These are phyloP conservation scores for Gopherus flavomarginatus DNA, from an alignment of 2,113 vertebrate species.

Conservation along the genomic window DNA sequence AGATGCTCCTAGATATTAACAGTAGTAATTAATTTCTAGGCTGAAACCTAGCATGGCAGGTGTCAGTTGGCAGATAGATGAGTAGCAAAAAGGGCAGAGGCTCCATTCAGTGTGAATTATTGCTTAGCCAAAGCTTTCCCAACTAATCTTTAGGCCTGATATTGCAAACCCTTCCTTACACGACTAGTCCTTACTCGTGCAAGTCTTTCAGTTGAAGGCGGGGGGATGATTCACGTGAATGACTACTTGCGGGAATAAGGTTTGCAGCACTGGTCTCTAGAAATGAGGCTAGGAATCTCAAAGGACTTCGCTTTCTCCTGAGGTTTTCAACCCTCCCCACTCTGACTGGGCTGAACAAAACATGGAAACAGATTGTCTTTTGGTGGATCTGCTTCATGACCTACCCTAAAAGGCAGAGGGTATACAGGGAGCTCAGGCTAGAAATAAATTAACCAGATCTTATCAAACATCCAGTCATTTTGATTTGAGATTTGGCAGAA, in stretches of 20 bases:
- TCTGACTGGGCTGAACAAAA: not conserved
- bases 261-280: not conserved
- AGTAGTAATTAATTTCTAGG: slow-evolving; percentile 59
- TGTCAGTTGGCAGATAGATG: slow-evolving; percentile 48
- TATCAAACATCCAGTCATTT: not conserved
- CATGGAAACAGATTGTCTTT: not conserved
- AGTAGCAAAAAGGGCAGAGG: slow-evolving; percentile 32
- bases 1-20: slow-evolving; percentile 46
- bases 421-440: not conserved
- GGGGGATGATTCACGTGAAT: not conserved
- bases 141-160: slow-evolving; percentile 18
- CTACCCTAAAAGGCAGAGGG: accelerated
- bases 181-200: not conserved
- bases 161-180: slow-evolving; percentile 7
- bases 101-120: not conserved
- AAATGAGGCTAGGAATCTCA: not conserved
- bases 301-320: not conserved
- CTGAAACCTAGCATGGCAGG: slow-evolving; percentile 33
- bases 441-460: accelerated
- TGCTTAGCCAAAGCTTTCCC: slow-evolving; percentile 11
- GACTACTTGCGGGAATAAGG: slow-evolving; percentile 27
- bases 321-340: not conserved
- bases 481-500: slow-evolving; percentile 37
- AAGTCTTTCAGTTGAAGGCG: slow-evolving; percentile 16
- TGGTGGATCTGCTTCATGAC: not conserved